Base-by-base conservation (phyloP, 1,140 invertebrate species). In the Heterodera carotae region DNA sequence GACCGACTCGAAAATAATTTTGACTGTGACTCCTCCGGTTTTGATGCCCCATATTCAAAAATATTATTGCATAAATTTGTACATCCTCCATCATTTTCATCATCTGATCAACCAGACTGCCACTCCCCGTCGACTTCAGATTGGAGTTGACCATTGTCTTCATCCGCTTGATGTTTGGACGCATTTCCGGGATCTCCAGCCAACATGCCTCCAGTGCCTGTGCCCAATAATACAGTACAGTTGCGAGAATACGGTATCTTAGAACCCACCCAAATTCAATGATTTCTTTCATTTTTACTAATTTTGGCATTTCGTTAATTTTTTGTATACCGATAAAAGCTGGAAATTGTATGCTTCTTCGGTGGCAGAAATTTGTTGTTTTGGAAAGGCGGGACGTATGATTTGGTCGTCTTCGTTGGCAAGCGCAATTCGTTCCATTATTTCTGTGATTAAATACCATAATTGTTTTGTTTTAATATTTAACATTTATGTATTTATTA, bases 41-140 rank as follows among this genome's bases (percentile, higher is more conserved):
- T n/a, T n/a, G n/a, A n/a, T n/a, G n/a, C n/a, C n/a, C n/a, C n/a
- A n/a, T n/a, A n/a, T n/a, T n/a, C n/a, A n/a, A n/a, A 66, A 31
- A n/a, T 74, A 75, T 25, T 43, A 5, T 39, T 39, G 39, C 6
- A 39, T 39, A n/a, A n/a, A 8, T 39, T 39, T 43, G 2, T 56
- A 56, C 48, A 59, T 84, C 71, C 60, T 88, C 86, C 84, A 87
- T 87, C 85, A 87, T 87, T 76, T 83, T 85, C 71, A 88, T 85
- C 86, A 87, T 86, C 73, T 86, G 83, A 64, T 86, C 86, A 18
- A 87, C 86, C 43, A 87, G 80, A 25, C 86, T 84, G 69, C 81
- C 86, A 73, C 82, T 83, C 15, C 86, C 81, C 69, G 76, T 85
- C 82, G 75, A 86, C 77, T 86, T 85, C 31, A 86, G 76, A 53